Percentiles rank a stretch among this genome's conserved stretches.
These are phyloP conservation scores for Diplolepis rosae DNA, from an alignment of 2,888 invertebrate genomes.

Conservation along the genomic window DNA sequence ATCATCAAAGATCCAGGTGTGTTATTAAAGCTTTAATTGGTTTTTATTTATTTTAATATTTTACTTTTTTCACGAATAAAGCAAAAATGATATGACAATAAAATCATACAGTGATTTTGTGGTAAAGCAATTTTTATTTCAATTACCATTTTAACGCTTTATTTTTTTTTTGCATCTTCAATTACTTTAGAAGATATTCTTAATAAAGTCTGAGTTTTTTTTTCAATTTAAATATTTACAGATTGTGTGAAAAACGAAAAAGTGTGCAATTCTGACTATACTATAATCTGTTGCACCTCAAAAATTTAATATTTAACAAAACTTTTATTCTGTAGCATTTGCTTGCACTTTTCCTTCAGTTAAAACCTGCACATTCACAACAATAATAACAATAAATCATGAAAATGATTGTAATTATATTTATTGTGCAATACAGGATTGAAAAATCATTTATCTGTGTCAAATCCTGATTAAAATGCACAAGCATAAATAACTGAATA, in stretches of 20 bases:
- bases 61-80: background rate
- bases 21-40: background rate
- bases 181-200: too few species aligned
- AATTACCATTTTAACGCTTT: background rate
- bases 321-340: background rate
- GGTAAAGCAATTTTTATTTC: background rate
- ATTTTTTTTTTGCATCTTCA: background rate
- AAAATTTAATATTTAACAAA: background rate
- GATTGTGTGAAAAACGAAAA: background rate
- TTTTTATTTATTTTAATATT: background rate
- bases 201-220: too few species aligned
- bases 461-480: slow-evolving; percentile 16
- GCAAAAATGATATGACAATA: background rate
- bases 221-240: background rate
- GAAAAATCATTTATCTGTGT: slow-evolving; percentile 7
- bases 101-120: background rate
- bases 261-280: background rate
- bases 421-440: slow-evolving; percentile 1
- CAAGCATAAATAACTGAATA: background rate
- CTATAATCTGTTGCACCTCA: background rate
- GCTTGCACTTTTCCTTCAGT: background rate
- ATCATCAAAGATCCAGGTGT: slow-evolving; percentile 21
- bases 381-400: background rate
- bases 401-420: background rate
- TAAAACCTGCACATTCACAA: background rate